Conservation (phyloP, 2,888 invertebrate genomes). For the Thyatira batis region DNA sequence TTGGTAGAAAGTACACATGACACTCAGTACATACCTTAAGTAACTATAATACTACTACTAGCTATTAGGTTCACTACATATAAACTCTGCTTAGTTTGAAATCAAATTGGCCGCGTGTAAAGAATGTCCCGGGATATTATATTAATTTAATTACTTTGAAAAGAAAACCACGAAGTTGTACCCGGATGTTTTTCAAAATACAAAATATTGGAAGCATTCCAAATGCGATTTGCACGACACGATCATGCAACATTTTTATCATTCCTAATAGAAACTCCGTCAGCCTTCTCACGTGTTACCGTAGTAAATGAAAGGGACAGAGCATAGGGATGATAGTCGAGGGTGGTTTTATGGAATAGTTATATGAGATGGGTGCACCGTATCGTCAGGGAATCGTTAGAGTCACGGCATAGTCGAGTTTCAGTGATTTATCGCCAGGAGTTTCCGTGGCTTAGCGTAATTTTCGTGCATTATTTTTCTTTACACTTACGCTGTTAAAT, state of each 20-base stretch:
- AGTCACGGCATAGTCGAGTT: constrained; percentile 22
- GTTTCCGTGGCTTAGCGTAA: constrained; percentile 25
- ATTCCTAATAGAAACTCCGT: too few species aligned
- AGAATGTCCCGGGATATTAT: too few species aligned
- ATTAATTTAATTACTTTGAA: neutral
- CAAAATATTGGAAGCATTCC: neutral
- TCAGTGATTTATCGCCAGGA: constrained; percentile 31
- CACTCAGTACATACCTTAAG: too few species aligned
- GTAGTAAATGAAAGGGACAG: too few species aligned
- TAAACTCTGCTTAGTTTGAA: too few species aligned
- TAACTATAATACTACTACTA: too few species aligned
- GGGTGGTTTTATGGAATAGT: neutral
- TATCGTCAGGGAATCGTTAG: constrained; percentile 18
- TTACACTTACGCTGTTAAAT: neutral
- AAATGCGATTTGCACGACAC: neutral
- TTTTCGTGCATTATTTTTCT: constrained; percentile 16
- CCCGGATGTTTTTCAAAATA: neutral
- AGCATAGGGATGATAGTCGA: too few species aligned
- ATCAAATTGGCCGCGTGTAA: too few species aligned
- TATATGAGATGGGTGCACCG: constrained; percentile 14
- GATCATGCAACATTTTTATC: neutral
- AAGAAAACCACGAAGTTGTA: neutral
- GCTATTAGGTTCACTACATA: too few species aligned
- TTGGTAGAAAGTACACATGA: too few species aligned
- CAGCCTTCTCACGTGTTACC: too few species aligned